Percentiles rank a stretch among this genome's conserved stretches.
phyloP scores from a whole-genome alignment of 2,888 invertebrate genomes.

The Melanostoma scalare region DNA sequence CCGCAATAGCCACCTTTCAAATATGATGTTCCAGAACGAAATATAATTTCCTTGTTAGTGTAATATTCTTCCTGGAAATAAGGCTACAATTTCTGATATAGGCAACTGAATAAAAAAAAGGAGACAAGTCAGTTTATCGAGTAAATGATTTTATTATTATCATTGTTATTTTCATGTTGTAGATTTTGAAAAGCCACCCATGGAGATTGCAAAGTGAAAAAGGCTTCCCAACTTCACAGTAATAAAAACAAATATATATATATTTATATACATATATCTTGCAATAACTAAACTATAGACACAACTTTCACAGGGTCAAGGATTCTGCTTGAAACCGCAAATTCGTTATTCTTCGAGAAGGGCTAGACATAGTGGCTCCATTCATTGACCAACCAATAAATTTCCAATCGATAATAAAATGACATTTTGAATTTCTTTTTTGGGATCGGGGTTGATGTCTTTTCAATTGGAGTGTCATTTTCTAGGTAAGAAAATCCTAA shows the following conservation, averaged over 20 bases:
- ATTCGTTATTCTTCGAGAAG: conserved; percentile 54
- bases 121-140: conserved; percentile 34
- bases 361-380: conserved; percentile 68
- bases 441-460: conserved; percentile 3
- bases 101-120: no score
- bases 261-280: no score
- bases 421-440: conserved; percentile 65
- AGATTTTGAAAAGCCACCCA: conserved; percentile 41
- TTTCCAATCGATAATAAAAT: conserved; percentile 65
- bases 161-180: background rate
- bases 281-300: conserved; percentile 53
- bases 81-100: no score
- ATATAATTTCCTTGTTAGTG: no score
- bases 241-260: conserved; percentile 33
- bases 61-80: no score
- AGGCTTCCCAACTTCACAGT: background rate
- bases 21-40: no score
- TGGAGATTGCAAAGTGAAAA: conserved; percentile 24
- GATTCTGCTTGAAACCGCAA: conserved; percentile 62
- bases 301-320: conserved; percentile 43
- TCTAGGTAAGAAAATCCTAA: conserved; percentile 32
- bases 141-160: conserved; percentile 48
- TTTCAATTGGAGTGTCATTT: conserved; percentile 54
- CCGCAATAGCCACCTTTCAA: no score
- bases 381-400: conserved; percentile 57